These are phyloP conservation scores for Paragorgia papillata DNA, from an alignment of 92 coral and sea anemone genomes.

Conservation along the genomic window DNA sequence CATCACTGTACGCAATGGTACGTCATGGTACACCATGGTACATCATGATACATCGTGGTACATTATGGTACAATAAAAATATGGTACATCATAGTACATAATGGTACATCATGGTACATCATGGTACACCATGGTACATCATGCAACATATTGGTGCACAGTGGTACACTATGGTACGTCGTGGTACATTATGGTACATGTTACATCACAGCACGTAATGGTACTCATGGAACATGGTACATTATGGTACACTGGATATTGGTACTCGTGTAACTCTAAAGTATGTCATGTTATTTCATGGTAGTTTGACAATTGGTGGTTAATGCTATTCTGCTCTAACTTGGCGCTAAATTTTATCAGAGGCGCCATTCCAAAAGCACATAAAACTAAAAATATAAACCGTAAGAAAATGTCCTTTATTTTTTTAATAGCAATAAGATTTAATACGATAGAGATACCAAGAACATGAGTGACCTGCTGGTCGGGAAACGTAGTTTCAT, in stretches of 20 bases:
- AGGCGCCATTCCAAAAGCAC: too few relatives aligned
- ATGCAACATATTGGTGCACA: neutral
- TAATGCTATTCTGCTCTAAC: too few relatives aligned
- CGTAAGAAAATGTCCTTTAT: too few relatives aligned
- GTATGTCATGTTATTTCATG: too few relatives aligned
- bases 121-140: neutral
- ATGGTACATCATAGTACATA: too few relatives aligned
- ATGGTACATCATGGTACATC: neutral
- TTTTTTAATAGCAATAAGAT: too few relatives aligned
- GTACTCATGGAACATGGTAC: neutral
- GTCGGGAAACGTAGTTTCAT: neutral
- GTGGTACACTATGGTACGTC: neutral
- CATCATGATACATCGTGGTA: neutral
- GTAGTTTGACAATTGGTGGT: too few relatives aligned
- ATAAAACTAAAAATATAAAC: too few relatives aligned
- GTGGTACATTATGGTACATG: constrained; percentile 2
- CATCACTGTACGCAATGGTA: neutral
- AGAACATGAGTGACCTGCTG: neutral
- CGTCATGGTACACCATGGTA: neutral
- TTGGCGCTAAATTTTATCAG: too few relatives aligned
- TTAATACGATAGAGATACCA: too few relatives aligned
- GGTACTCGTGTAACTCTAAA: neutral
- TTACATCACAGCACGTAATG: neutral
- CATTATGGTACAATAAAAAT: neutral
- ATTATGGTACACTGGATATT: constrained; percentile 7